A percentile compares a stretch with the other conserved stretches of the same genome.
Conservation (phyloP, 2,113 vertebrate species). For the Salvelinus namaycush region DNA sequence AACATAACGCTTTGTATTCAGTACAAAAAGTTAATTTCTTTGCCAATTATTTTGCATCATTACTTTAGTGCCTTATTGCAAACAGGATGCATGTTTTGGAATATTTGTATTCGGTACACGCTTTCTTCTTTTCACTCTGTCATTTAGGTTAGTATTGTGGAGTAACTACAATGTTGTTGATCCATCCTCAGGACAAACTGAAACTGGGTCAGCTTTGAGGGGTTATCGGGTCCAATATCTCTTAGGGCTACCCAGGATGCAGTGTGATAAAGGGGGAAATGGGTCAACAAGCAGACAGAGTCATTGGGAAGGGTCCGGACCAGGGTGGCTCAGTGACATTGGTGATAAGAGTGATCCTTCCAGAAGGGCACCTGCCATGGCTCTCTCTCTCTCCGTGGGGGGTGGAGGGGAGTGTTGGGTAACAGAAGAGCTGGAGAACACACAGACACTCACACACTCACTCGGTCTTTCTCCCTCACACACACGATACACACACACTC, state of each 20-base stretch:
- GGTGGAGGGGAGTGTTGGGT: slow-evolving; percentile 29
- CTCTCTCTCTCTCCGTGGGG: slow-evolving; percentile 1
- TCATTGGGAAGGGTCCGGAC: not conserved
- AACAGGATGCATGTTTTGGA: too few relatives aligned
- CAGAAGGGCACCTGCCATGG: slow-evolving; percentile 64
- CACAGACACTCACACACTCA: not conserved
- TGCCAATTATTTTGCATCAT: too few relatives aligned
- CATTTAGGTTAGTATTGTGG: too few relatives aligned
- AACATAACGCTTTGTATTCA: too few relatives aligned
- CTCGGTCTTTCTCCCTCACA: not conserved
- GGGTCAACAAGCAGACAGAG: slow-evolving; percentile 30
- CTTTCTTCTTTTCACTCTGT: too few relatives aligned
- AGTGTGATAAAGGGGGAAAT: slow-evolving; percentile 14
- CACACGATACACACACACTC: not conserved
- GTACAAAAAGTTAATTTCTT: too few relatives aligned
- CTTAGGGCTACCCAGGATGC: slow-evolving; percentile 17
- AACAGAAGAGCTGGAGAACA: slow-evolving; percentile 6
- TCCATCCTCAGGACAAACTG: not conserved
- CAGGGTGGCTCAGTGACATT: slow-evolving; percentile 56
- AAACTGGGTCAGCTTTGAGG: not conserved
- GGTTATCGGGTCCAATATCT: not conserved
- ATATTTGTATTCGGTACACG: too few relatives aligned
- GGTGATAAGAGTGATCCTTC: slow-evolving; percentile 71
- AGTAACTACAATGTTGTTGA: too few relatives aligned
- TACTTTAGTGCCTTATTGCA: too few relatives aligned